Evolutionary conservation across 92 coral and sea anemone genomes (phyloP).

Genomic region (Blastomussa wellsi): DNA sequence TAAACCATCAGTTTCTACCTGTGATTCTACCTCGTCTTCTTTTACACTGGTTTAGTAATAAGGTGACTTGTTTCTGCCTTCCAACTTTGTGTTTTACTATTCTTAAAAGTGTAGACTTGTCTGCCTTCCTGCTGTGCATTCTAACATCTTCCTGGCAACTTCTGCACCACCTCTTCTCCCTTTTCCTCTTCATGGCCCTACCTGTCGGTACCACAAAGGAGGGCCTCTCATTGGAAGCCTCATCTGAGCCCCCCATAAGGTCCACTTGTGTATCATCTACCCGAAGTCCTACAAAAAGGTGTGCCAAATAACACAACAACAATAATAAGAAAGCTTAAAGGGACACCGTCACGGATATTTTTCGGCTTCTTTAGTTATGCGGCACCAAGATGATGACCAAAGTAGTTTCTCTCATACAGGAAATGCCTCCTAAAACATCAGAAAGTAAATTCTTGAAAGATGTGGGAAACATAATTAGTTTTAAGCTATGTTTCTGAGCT

Average conservation of each 20-base stretch:
- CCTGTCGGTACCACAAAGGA: slow-evolving; percentile 67
- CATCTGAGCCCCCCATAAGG: slow-evolving; percentile 92
- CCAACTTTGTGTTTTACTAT: slow-evolving; percentile 27
- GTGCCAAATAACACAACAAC: background rate
- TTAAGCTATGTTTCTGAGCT: too few relatives aligned
- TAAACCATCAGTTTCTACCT: slow-evolving; percentile 29
- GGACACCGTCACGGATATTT: too few relatives aligned
- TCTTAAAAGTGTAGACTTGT: slow-evolving; percentile 1
- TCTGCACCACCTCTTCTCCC: slow-evolving; percentile 10
- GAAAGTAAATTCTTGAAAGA: too few relatives aligned
- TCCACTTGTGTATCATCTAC: slow-evolving; percentile 97
- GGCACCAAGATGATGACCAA: too few relatives aligned
- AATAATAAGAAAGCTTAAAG: background rate
- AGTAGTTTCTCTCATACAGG: too few relatives aligned
- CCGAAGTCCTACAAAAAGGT: slow-evolving; percentile 73
- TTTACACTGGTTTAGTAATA: slow-evolving; percentile 19
- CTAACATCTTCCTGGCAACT: slow-evolving; percentile 30
- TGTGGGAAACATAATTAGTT: too few relatives aligned
- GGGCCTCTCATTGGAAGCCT: slow-evolving; percentile 60
- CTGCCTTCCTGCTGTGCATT: slow-evolving; percentile 18
- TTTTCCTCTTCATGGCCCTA: slow-evolving; percentile 22
- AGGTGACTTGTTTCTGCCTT: slow-evolving; percentile 5
- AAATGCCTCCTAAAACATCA: too few relatives aligned
- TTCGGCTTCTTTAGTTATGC: too few relatives aligned
- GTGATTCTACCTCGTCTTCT: slow-evolving; percentile 35